Conservation (phyloP, 2,888 invertebrate genomes). For the Pheosia gnoma region DNA sequence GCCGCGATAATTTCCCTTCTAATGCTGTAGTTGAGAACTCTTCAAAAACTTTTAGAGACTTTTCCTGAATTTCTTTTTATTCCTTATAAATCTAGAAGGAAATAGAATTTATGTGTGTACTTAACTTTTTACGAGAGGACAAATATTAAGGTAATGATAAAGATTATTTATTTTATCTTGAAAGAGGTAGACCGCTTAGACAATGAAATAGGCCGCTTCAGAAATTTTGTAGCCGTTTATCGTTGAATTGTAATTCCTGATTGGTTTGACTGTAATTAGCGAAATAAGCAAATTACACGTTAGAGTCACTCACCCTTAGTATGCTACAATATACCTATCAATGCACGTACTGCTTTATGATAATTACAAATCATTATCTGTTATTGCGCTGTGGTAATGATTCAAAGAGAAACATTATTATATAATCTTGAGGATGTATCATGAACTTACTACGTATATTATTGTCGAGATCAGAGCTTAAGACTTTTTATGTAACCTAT, state of each 20-base stretch:
- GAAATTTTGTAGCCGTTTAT: neutral
- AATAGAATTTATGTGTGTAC: constrained; percentile 60
- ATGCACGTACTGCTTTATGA: neutral
- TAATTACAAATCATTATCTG: neutral
- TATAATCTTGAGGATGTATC: neutral
- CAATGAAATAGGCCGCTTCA: neutral
- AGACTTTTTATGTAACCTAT: too few species aligned
- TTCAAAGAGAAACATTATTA: neutral
- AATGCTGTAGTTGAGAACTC: constrained; percentile 66
- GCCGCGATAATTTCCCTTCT: constrained; percentile 71
- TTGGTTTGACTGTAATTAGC: too few species aligned
- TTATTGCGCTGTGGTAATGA: neutral
- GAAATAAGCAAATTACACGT: too few species aligned
- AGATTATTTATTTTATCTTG: constrained; percentile 34
- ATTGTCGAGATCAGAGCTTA: constrained; percentile 2
- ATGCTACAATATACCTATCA: too few species aligned
- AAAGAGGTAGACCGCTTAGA: constrained; percentile 11
- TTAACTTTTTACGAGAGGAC: constrained; percentile 45
- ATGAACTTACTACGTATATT: constrained; percentile 7
- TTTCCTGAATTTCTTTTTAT: constrained; percentile 59
- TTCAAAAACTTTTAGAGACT: constrained; percentile 58
- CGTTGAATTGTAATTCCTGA: neutral
- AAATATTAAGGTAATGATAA: constrained; percentile 43
- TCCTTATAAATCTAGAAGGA: constrained; percentile 61
- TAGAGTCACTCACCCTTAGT: too few species aligned